Percentiles rank a stretch among this genome's conserved stretches.
phyloP scores from a whole-genome alignment of 2,888 invertebrate genomes.

The Oscheius sp. region DNA sequence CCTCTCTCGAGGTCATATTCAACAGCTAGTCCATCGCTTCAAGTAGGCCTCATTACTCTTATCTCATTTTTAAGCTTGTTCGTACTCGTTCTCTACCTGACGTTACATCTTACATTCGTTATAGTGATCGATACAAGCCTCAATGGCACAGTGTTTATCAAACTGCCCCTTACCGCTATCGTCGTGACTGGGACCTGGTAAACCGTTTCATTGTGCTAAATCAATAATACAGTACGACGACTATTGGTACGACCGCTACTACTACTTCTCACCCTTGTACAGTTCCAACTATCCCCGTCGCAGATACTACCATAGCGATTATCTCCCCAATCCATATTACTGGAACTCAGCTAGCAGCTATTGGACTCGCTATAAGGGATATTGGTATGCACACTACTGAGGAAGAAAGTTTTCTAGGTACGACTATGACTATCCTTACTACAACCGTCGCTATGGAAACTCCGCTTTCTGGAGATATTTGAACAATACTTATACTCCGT shows the following conservation, averaged over 20 bases:
- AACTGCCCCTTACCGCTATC: constrained; percentile 58
- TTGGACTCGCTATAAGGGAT: constrained; percentile 68
- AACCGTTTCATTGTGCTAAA: neutral
- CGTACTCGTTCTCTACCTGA: constrained; percentile 59
- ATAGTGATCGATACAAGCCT: constrained; percentile 56
- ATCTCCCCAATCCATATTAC: constrained; percentile 65
- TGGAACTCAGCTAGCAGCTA: constrained; percentile 57
- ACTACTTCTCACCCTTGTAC: constrained; percentile 67
- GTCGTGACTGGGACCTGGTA: constrained; percentile 59
- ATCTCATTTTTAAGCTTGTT: constrained; percentile 41
- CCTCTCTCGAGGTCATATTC: constrained; percentile 51
- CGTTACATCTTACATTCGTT: constrained; percentile 53
- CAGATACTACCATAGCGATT: constrained; percentile 55
- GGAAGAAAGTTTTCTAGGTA: constrained; percentile 37
- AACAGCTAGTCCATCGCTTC: neutral
- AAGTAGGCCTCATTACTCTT: neutral
- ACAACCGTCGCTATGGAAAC: constrained; percentile 56
- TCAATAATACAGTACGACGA: constrained; percentile 53
- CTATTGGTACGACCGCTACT: constrained; percentile 66
- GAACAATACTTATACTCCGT: constrained; percentile 52
- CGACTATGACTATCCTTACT: constrained; percentile 62
- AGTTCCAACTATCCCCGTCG: constrained; percentile 38
- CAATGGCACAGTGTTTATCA: constrained; percentile 60
- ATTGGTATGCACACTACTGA: constrained; percentile 41
- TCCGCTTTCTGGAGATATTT: constrained; percentile 51